These are phyloP conservation scores for Himalopsyche kuldschensis DNA, from an alignment of 2,888 invertebrate species.

Conservation along the genomic window DNA sequence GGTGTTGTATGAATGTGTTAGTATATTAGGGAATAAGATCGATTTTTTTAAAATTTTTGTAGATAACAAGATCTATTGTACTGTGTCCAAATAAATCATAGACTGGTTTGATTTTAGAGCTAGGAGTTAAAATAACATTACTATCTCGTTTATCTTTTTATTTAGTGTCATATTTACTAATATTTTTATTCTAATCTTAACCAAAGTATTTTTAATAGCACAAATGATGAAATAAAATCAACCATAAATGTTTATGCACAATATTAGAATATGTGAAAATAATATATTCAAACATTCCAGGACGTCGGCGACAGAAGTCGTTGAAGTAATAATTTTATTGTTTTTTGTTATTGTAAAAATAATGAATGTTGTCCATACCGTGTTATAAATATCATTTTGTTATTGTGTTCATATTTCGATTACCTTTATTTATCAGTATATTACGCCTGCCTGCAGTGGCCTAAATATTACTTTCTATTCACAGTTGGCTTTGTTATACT, in stretches of 20 bases:
- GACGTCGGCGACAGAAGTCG: neutral
- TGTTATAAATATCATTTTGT: neutral
- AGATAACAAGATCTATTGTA: neutral
- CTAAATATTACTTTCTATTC: neutral
- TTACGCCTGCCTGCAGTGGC: neutral
- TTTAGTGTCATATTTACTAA: neutral
- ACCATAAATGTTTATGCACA: neutral
- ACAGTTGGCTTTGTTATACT: no score
- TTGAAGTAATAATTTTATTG: neutral
- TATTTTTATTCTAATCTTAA: neutral
- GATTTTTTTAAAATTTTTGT: neutral
- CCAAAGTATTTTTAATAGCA: neutral
- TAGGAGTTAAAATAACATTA: neutral
- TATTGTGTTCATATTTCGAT: neutral
- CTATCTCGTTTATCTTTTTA: neutral
- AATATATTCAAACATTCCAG: neutral
- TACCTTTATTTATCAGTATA: neutral
- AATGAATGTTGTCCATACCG: neutral
- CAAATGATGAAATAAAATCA: neutral
- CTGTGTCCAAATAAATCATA: conserved; percentile 3
- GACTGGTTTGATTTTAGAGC: conserved; percentile 1
- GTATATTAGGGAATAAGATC: neutral
- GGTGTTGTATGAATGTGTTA: neutral
- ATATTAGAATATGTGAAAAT: neutral
- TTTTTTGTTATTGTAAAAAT: neutral